phyloP scores from a whole-genome alignment of 2,888 invertebrate genomes.

The Apamea anceps region DNA sequence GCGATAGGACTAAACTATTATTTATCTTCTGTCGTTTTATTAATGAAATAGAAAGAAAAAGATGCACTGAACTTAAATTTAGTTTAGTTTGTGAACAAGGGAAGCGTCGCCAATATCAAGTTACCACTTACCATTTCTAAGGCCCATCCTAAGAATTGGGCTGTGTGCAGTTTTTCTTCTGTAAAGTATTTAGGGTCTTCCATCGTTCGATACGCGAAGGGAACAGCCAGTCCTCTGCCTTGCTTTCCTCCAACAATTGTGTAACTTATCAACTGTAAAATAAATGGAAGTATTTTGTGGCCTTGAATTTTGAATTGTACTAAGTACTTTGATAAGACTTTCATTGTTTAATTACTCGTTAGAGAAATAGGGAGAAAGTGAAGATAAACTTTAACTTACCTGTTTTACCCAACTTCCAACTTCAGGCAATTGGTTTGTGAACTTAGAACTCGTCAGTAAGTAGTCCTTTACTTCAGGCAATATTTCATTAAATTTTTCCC shows the following conservation, averaged over 20 bases:
- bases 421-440: conserved; percentile 45
- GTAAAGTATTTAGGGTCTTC: conserved; percentile 46
- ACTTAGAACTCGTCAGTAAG: conserved; percentile 41
- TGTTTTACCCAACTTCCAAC: conserved; percentile 30
- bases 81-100: too few species aligned
- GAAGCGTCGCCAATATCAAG: background rate
- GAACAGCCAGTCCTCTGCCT: conserved; percentile 23
- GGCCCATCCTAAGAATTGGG: conserved; percentile 49
- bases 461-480: conserved; percentile 33
- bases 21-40: too few species aligned
- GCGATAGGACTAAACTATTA: too few species aligned
- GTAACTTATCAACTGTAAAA: conserved; percentile 45
- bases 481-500: conserved; percentile 22
- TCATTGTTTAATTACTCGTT: background rate
- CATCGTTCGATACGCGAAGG: conserved; percentile 42
- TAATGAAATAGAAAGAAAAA: too few species aligned
- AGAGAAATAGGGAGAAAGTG: background rate
- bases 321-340: background rate
- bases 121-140: conserved; percentile 48
- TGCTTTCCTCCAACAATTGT: conserved; percentile 24
- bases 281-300: background rate
- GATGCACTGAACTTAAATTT: too few species aligned
- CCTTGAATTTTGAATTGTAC: background rate
- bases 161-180: conserved; percentile 40
- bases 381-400: conserved; percentile 9